Evolutionary conservation across 2,113 vertebrate species (phyloP).

Genomic region (Osmerus eperlanus): DNA sequence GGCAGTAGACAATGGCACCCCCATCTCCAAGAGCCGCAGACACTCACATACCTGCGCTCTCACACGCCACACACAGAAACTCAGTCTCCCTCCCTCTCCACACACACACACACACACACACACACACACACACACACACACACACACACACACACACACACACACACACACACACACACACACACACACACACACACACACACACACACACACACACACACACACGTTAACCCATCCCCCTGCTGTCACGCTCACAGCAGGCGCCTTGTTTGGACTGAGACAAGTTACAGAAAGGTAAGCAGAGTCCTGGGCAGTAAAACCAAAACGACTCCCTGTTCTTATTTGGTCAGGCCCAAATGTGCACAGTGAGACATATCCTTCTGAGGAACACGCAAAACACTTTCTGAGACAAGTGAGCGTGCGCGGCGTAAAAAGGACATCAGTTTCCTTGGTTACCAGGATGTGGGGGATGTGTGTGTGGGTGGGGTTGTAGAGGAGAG

Average conservation of each 20-base stretch:
- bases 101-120: background rate
- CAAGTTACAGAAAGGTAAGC: background rate
- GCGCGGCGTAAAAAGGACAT: conserved; percentile 17
- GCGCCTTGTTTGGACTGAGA: background rate
- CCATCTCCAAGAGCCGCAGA: conserved; percentile 34
- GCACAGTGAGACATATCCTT: background rate
- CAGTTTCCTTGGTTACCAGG: conserved; percentile 58
- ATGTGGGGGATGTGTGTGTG: conserved; percentile 33
- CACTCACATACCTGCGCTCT: conserved; percentile 34
- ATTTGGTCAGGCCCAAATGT: background rate
- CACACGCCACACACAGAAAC: background rate
- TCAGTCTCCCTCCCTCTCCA: background rate
- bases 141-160: background rate
- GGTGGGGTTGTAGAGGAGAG: conserved; percentile 24
- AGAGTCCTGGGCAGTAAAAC: background rate
- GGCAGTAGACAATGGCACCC: conserved; percentile 34
- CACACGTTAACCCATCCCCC: background rate
- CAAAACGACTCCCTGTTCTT: background rate
- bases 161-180: background rate
- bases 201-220: background rate
- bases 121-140: background rate
- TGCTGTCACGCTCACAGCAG: background rate
- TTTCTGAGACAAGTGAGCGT: too few relatives aligned
- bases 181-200: background rate
- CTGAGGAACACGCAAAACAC: too few relatives aligned